Evolutionary conservation across 2,888 invertebrate genomes (phyloP).

Genomic region (Tinea semifulvella): DNA sequence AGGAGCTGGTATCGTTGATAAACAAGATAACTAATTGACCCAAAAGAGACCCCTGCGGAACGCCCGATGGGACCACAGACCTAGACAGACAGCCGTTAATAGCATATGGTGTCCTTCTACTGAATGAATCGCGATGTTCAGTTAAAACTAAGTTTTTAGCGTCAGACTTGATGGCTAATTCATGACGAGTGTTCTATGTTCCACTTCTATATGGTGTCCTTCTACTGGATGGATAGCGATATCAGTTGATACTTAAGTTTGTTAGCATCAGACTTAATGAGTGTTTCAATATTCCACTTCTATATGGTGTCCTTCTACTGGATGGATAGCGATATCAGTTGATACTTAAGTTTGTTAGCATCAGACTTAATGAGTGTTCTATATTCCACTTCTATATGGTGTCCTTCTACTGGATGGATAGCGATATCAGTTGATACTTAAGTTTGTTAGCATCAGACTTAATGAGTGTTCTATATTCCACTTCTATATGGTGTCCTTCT

Average conservation of each 20-base stretch:
- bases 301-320: too few relatives aligned
- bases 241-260: slow-evolving; percentile 32
- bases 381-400: slow-evolving; percentile 30
- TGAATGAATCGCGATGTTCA: slow-evolving; percentile 33
- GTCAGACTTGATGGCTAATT: slow-evolving; percentile 28
- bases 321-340: too few relatives aligned
- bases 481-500: slow-evolving; percentile 32
- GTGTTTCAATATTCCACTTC: too few relatives aligned
- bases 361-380: slow-evolving; percentile 16
- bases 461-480: slow-evolving; percentile 21
- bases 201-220: slow-evolving; percentile 34
- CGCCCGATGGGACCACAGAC: too few relatives aligned
- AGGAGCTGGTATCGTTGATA: too few relatives aligned
- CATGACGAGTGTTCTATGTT: slow-evolving; percentile 16
- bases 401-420: slow-evolving; percentile 29
- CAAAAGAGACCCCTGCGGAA: too few relatives aligned
- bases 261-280: slow-evolving; percentile 31
- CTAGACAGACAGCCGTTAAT: too few relatives aligned
- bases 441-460: slow-evolving; percentile 30
- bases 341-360: too few relatives aligned
- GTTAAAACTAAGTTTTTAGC: slow-evolving; percentile 32
- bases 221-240: slow-evolving; percentile 29
- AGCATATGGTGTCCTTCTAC: slow-evolving; percentile 32
- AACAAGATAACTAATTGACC: too few relatives aligned
- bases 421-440: slow-evolving; percentile 31